These are phyloP conservation scores for Hippopotamus amphibius DNA, from an alignment of 2,113 vertebrate species.

Conservation along the genomic window DNA sequence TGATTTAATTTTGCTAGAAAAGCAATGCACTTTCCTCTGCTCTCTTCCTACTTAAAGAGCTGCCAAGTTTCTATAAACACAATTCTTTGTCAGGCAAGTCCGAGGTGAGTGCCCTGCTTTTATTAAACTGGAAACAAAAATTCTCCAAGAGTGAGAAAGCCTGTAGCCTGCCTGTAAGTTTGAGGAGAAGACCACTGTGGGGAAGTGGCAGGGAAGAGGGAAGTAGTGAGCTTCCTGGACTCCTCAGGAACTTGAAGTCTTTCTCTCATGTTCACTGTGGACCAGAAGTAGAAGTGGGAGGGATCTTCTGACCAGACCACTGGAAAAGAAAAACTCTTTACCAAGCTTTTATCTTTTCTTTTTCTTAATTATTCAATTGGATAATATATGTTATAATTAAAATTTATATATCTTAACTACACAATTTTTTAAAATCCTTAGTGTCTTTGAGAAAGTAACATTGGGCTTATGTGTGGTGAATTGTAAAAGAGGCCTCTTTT, in stretches of 20 bases:
- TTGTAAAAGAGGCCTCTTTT: not conserved
- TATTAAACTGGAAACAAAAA: conserved; percentile 59
- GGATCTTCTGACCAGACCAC: not conserved
- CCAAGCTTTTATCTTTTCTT: not conserved
- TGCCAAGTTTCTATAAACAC: not conserved
- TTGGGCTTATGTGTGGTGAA: not conserved
- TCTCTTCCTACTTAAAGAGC: conserved; percentile 51
- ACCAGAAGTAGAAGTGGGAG: not conserved
- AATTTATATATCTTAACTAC: not conserved
- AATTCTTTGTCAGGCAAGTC: conserved; percentile 16
- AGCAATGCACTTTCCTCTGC: not conserved
- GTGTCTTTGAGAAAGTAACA: conserved; percentile 34
- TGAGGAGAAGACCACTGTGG: not conserved
- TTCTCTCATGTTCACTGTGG: not conserved
- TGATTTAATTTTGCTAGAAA: not conserved
- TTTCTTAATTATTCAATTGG: not conserved
- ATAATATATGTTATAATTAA: not conserved
- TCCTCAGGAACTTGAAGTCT: not conserved
- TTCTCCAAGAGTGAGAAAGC: not conserved
- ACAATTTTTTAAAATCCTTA: not conserved
- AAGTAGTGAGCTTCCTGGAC: not conserved
- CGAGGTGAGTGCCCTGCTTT: not conserved
- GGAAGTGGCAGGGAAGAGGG: not conserved
- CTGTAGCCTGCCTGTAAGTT: not conserved
- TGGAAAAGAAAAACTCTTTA: not conserved